Percentiles rank a stretch among this genome's conserved stretches.
These are phyloP conservation scores for Spisula solida DNA, from an alignment of 2,888 invertebrate genomes.

Conservation along the genomic window DNA sequence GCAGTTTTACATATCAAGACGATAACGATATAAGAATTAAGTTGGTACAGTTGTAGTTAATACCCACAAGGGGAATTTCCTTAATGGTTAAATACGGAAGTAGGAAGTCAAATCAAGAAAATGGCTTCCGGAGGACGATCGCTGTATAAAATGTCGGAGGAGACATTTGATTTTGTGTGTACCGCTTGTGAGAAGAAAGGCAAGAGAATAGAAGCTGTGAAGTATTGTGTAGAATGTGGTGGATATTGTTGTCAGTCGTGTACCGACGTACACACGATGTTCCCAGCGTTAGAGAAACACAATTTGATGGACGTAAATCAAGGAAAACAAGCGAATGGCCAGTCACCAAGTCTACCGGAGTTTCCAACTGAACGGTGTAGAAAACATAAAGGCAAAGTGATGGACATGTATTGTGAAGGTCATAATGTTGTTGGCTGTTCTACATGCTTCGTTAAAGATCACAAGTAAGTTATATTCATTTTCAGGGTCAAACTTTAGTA, in stretches of 20 bases:
- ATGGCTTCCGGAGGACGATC: constrained; percentile 9
- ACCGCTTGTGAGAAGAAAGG: not conserved
- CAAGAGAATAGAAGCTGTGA: constrained; percentile 1
- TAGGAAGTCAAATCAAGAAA: not conserved
- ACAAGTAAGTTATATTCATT: constrained; percentile 1
- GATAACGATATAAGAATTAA: no score
- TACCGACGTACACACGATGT: not conserved
- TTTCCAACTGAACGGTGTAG: not conserved
- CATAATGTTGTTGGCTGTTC: constrained; percentile 23
- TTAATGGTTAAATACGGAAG: not conserved
- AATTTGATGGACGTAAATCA: not conserved
- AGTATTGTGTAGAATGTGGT: constrained; percentile 23
- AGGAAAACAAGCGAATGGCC: not conserved
- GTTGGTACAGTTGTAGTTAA: no score
- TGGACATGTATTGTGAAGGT: constrained; percentile 29
- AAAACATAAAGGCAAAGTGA: constrained; percentile 10
- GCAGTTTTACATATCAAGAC: no score
- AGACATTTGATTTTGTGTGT: constrained; percentile 7
- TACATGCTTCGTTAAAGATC: not conserved
- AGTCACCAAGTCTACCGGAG: not conserved
- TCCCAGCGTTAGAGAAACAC: not conserved
- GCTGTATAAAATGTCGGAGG: not conserved
- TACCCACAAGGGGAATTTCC: no score
- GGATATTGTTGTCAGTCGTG: constrained; percentile 10
- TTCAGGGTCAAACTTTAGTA: no score